These are phyloP conservation scores for Slavum lentiscoides DNA, from an alignment of 2,888 invertebrate genomes.

Conservation along the genomic window DNA sequence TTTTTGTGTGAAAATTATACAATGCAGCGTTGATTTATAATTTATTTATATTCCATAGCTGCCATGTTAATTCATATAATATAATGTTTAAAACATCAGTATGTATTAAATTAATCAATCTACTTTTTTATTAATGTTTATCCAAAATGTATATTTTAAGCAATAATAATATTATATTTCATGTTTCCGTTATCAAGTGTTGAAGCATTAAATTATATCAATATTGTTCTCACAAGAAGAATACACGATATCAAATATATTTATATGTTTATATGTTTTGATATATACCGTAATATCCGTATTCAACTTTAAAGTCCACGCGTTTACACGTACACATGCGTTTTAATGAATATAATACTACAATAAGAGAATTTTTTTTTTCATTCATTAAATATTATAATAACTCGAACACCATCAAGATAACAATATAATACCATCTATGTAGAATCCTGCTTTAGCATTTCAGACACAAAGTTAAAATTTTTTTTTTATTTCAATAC, in stretches of 20 bases:
- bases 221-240: neutral
- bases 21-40: neutral
- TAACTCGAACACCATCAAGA: conserved; percentile 2
- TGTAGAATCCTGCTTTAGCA: neutral
- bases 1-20: neutral
- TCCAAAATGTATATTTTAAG: too few species aligned
- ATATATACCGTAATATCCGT: neutral
- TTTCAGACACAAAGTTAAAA: neutral
- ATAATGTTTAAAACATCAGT: too few species aligned
- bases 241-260: neutral
- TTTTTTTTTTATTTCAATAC: conserved; percentile 3
- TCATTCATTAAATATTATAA: conserved; percentile 22
- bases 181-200: neutral
- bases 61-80: too few species aligned
- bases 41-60: neutral
- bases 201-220: neutral
- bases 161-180: too few species aligned
- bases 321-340: neutral
- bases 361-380: neutral
- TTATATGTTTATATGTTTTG: too few species aligned
- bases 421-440: neutral
- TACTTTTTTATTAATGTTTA: too few species aligned
- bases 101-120: too few species aligned
- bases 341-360: neutral
- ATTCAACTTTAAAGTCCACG: neutral